Percentiles rank a stretch among this genome's conserved stretches.
phyloP scores from a whole-genome alignment of 2,888 invertebrate species.

The Suillia variegata region DNA sequence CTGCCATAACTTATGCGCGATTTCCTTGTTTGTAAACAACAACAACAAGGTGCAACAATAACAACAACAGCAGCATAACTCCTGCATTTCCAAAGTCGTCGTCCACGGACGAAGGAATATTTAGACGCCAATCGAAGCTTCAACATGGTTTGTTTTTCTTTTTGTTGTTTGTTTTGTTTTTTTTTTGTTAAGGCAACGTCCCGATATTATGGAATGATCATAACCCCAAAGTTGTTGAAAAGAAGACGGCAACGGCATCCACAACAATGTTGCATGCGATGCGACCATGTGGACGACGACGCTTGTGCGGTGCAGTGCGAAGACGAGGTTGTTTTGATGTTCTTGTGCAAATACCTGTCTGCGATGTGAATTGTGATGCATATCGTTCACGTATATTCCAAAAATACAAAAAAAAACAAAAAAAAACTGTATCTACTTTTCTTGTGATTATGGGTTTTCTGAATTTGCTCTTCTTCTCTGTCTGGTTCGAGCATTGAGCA shows the following conservation, averaged over 20 bases:
- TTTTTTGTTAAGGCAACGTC: too few species aligned
- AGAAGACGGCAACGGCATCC: neutral
- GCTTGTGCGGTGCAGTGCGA: conserved; percentile 18
- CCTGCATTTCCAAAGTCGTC: conserved; percentile 15
- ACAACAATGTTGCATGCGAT: conserved; percentile 11
- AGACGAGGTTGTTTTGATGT: conserved; percentile 33
- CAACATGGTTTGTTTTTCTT: too few species aligned
- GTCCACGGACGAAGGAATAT: too few species aligned
- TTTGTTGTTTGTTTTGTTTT: too few species aligned
- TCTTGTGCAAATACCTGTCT: conserved; percentile 9
- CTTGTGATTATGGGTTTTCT: too few species aligned
- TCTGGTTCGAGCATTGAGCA: too few species aligned
- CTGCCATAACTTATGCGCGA: conserved; percentile 33
- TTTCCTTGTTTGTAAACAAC: conserved; percentile 41
- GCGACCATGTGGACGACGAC: neutral
- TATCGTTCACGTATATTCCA: neutral
- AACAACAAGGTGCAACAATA: too few species aligned
- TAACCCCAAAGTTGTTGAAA: neutral
- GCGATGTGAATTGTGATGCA: neutral
- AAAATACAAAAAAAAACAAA: too few species aligned
- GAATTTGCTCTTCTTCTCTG: too few species aligned
- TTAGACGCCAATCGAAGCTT: too few species aligned
- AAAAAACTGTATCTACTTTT: too few species aligned
- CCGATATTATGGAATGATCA: neutral
- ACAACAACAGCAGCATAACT: too few species aligned